phyloP scores from a whole-genome alignment of 1,140 invertebrate genomes.

The Eurosta solidaginis region DNA sequence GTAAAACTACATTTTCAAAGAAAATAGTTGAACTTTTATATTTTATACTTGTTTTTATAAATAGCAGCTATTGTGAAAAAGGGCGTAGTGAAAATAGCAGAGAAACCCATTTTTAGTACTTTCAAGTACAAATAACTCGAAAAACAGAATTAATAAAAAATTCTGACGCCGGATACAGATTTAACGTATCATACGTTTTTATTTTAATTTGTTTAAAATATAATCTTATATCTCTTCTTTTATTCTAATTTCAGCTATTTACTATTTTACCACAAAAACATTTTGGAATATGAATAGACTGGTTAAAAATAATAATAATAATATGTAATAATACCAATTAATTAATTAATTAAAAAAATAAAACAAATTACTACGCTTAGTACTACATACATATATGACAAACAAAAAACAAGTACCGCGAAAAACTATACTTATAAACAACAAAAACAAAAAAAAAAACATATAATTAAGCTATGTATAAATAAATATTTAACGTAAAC shows the following conservation, averaged over 20 bases:
- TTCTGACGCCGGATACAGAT: too few species aligned
- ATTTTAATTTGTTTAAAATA: slow-evolving; percentile 2
- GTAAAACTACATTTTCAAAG: too few species aligned
- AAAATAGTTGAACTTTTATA: too few species aligned
- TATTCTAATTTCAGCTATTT: slow-evolving; percentile 83
- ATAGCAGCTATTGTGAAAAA: too few species aligned
- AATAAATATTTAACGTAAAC: slow-evolving; percentile 32
- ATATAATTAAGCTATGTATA: slow-evolving; percentile 32
- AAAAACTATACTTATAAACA: slow-evolving; percentile 13
- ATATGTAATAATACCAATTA: too few species aligned
- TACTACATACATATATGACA: slow-evolving; percentile 5
- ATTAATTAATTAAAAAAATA: slow-evolving; percentile 34
- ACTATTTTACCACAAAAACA: slow-evolving; percentile 91
- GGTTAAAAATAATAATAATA: slow-evolving; percentile 18
- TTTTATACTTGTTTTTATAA: too few species aligned
- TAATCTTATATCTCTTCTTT: slow-evolving; percentile 34
- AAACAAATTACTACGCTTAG: slow-evolving; percentile 29
- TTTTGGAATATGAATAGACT: slow-evolving; percentile 74
- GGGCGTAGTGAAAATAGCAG: too few species aligned
- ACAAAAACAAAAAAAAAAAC: slow-evolving; percentile 6
- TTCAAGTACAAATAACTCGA: too few species aligned
- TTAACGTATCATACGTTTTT: too few species aligned
- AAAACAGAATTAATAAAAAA: too few species aligned
- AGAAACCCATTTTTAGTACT: too few species aligned
- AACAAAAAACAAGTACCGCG: slow-evolving; percentile 17